Evolutionary conservation across 2,888 invertebrate species (phyloP), one percentile per base, ranked within the genome.

Genomic region (Physocephala rufipes): DNA sequence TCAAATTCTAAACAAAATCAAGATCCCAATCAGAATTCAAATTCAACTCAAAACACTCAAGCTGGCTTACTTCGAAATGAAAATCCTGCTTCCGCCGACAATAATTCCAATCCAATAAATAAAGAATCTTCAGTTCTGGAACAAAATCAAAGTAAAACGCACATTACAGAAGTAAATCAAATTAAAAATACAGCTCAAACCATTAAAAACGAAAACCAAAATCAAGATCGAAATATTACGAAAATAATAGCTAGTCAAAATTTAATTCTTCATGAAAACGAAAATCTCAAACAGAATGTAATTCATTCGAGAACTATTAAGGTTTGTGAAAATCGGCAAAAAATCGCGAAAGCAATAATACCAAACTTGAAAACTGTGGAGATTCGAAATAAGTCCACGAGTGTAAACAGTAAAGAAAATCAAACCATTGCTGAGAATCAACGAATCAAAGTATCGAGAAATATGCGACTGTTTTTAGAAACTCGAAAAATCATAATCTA

Each of bases 381-480:
- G 49, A 13, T 9, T 24, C 2, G 24, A 58, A 58, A 58, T 3
- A 2, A 49, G 4, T 49, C 4, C 3, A n/a, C n/a, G 26, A 58
- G 45, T 47, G 55, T 30, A 45, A 36, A 49, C n/a, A 15, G n/a
- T 19, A 19, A 30, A 49, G 70, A 71, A 51, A 63, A 19, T 24
- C 47, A 28, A n/a, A 13, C 19, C 53, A 55, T 13, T 16, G 16
- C 16, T 58, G 30, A 26, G 19, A n/a, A 26, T 15, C 70, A 66
- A 16, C 61, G 76, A 67, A 67, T 78, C 74, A 30, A 78, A 77
- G 59, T 79, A 76, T 70, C 78, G 77, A 77, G 81, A 30, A 80
- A 77, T 43, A 73, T 82, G 30, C 79, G 83, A 9, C 74, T 81
- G 65, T 82, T 82, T 82, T 72, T 82, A 73, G 79, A 75, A 28